A percentile compares a stretch with the other conserved stretches of the same genome.
phyloP scores from a whole-genome alignment of 2,113 vertebrate genomes.

The Labrus mixtus region DNA sequence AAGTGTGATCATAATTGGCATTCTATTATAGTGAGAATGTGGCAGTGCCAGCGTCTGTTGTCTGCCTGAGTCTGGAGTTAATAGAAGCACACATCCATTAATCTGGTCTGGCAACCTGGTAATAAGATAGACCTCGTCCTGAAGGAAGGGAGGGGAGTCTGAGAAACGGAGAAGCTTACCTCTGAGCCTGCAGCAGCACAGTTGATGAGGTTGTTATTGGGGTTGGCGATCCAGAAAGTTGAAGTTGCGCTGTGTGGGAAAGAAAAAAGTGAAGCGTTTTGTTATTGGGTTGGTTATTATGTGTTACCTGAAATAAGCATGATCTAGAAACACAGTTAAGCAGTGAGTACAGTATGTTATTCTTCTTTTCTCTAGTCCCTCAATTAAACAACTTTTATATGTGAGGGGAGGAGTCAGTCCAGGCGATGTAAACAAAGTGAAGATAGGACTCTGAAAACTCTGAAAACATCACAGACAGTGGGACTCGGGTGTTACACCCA shows the following conservation, averaged over 20 bases:
- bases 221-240: slow-evolving; percentile 99
- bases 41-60: slow-evolving; percentile 27
- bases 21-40: slow-evolving; percentile 41
- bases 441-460: too few species aligned
- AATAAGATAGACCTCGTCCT: slow-evolving; percentile 46
- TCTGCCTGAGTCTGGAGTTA: slow-evolving; percentile 45
- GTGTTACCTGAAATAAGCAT: too few species aligned
- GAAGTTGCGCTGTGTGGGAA: slow-evolving; percentile 88
- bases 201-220: slow-evolving; percentile 97
- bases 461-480: too few species aligned
- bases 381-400: too few species aligned
- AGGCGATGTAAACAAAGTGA: too few species aligned
- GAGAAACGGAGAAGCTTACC: slow-evolving; percentile 81
- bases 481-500: too few species aligned
- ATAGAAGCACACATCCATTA: slow-evolving; percentile 64
- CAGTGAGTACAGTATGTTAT: too few species aligned
- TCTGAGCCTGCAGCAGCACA: slow-evolving; percentile 96
- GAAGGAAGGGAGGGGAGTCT: too few species aligned
- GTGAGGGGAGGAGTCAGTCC: too few species aligned
- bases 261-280: slow-evolving; percentile 7
- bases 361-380: too few species aligned
- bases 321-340: too few species aligned
- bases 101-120: slow-evolving; percentile 61
- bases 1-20: slow-evolving; percentile 55
- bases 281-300: slow-evolving; percentile 28